Percentiles rank a stretch among this genome's conserved stretches.
phyloP scores from a whole-genome alignment of 2,797 vertebrate genomes.

The Menidia menidia region DNA sequence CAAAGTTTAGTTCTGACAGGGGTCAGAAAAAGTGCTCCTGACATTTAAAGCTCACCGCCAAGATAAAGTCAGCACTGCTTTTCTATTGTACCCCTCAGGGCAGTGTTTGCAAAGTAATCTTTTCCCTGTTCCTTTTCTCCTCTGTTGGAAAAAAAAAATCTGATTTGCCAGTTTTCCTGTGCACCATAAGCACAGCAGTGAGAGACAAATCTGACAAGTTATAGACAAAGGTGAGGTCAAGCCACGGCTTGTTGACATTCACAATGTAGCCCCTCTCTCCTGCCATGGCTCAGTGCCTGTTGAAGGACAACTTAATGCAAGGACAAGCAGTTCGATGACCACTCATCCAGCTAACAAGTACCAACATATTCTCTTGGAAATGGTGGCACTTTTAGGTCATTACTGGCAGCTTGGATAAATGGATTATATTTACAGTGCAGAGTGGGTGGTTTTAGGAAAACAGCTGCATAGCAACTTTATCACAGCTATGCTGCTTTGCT shows the following conservation, averaged over 20 bases:
- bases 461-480: slow-evolving; percentile 39
- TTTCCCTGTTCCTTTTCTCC: slow-evolving; percentile 46
- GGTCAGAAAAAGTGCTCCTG: slow-evolving; percentile 54
- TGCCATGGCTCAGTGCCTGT: slow-evolving; percentile 38
- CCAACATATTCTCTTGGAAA: slow-evolving; percentile 23
- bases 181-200: slow-evolving; percentile 24
- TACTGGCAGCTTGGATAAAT: slow-evolving; percentile 48
- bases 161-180: slow-evolving; percentile 37
- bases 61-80: slow-evolving; percentile 56
- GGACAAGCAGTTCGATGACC: slow-evolving; percentile 23
- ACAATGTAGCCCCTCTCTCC: slow-evolving; percentile 19
- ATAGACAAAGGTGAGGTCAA: slow-evolving; percentile 48
- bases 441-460: slow-evolving; percentile 55
- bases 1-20: slow-evolving; percentile 47
- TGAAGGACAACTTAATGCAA: slow-evolving; percentile 44
- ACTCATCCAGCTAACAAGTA: slow-evolving; percentile 29
- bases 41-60: slow-evolving; percentile 59
- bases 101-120: slow-evolving; percentile 55
- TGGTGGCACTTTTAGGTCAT: slow-evolving; percentile 35
- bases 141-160: slow-evolving; percentile 44
- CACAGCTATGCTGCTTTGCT: slow-evolving; percentile 24
- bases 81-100: slow-evolving; percentile 41
- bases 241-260: slow-evolving; percentile 45
- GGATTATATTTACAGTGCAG: slow-evolving; percentile 33
- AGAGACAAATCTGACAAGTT: slow-evolving; percentile 46